Evolutionary conservation across 2,888 invertebrate genomes (phyloP).

Genomic region (Cataglyphis altisquamis): DNA sequence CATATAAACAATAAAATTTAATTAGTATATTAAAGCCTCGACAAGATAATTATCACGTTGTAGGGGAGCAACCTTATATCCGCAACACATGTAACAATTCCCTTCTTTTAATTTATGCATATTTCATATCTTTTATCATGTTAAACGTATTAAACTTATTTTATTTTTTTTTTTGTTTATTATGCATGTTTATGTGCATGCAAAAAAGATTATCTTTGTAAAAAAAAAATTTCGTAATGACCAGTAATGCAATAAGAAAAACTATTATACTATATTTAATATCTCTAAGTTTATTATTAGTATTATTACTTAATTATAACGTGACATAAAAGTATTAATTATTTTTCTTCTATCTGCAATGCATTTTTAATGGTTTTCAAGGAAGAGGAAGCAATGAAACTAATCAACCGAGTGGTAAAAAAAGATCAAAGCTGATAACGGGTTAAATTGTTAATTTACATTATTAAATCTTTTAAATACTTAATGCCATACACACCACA

Average conservation of each 20-base stretch:
- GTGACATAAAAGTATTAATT: background rate
- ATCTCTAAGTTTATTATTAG: background rate
- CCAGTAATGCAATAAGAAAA: background rate
- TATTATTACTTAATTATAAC: background rate
- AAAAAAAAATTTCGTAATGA: background rate
- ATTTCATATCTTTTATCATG: constrained; percentile 27
- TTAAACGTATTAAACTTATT: background rate
- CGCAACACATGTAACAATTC: constrained; percentile 3
- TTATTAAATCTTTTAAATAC: background rate
- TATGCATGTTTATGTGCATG: background rate
- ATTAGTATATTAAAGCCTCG: constrained; percentile 50
- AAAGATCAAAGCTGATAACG: constrained; percentile 76
- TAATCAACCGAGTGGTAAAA: constrained; percentile 71
- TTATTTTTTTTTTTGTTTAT: background rate
- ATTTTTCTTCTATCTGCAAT: constrained; percentile 6
- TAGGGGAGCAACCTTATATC: background rate
- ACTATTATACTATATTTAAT: background rate
- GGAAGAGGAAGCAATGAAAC: constrained; percentile 64
- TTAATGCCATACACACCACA: background rate
- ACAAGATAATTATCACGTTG: constrained; percentile 45
- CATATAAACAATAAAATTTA: constrained; percentile 54
- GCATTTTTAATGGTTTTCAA: background rate
- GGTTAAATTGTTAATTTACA: constrained; percentile 75
- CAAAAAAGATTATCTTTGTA: background rate
- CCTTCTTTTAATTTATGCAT: background rate